Base-by-base conservation (phyloP, 1,140 invertebrate species). In the Notospermus geniculatus region DNA sequence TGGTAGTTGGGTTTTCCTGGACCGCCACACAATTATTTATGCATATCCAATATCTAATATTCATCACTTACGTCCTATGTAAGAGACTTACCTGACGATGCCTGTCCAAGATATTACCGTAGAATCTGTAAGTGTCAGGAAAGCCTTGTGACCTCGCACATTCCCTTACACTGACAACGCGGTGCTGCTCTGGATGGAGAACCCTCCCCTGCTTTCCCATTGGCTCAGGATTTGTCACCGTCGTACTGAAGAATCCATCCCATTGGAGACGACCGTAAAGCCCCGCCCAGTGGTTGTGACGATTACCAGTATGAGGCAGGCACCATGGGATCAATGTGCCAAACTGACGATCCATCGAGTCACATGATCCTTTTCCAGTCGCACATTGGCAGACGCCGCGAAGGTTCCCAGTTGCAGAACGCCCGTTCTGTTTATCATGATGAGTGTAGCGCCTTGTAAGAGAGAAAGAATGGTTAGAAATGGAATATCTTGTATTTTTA, bases 251-350 rank as follows among this genome's bases (percentile, higher is more conserved):
- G 82, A 89, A 92, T 15, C 91, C 91, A 72, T 91, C 86, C 90
- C 90, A 93, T 60, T 89, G 87, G 1, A 94, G 73, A 57, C 92
- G 84, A 0, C 91, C 89, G 83, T 88, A 88, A 2, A 88, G 74
- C 1, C 87, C 87, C 0, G 90, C 86, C 92, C 92, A 95, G 80
- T 94, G 83, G 79, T 92, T 91, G 78, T 94, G 90, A 27, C 91
- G 79, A 79, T 93, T 91, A 28, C 86, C 90, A 1, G 92, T 94
- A 76, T 94, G 92, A 25, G 91, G 91, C 59, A 94, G 82, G 77
- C 91, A 93, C 92, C 92, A 95, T 0, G 92, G 92, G 57, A 95
- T 90, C 36, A 94, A 76, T 1, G 92, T 93, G 77, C 91, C 90
- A 72, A 88, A 88, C 82, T 94, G 92, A 55, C 86, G 86, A 78